Base-by-base conservation (phyloP, 1,140 invertebrate genomes). In the Sycophila sp. region DNA sequence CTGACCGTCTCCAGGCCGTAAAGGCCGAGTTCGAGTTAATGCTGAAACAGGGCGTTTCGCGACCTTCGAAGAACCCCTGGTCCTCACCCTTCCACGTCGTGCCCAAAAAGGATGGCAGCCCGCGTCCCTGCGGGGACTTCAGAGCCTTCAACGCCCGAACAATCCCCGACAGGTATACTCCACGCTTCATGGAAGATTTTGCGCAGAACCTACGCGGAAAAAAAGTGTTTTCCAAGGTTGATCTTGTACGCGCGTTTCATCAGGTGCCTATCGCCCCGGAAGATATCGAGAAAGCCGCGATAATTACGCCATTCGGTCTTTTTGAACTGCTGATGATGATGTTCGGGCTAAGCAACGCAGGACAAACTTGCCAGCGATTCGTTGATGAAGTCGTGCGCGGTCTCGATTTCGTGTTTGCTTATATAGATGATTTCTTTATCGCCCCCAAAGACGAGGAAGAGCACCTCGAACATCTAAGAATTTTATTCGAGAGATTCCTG, bases 121-220 rank as follows among this genome's bases (percentile, higher is more conserved):
- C 77, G 73, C 68, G 87, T 26, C 81, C 83, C 5, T 87, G 84
- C 73, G 84, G 87, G 0, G 87, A 89, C 63, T 90, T 87, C 69
- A 72, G 85, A 8, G 42, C 19, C 7, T 73, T 89, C 4, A 89
- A 89, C 73, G 63, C 58, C 0, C 45, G 71, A 7, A 75, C 75
- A 0, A 47, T 60, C 7, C 73, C 78, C 1, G 82, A 87, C 55
- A 28, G 71, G 1, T 86, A 83, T 62, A 80, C 81, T 8, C 32
- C 84, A 0, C 79, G 17, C 15, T 32, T 36, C 10, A 36, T 51
- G 1, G 42, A 63, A 24, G 42, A 63, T n/a, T 63, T 49, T 10
- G 45, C 42, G 10, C 42, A 47, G 1, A 32, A 26, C 10, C 28
- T 63, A 5, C n/a, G 13, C 7, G 42, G 42, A 0, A 63, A 49